phyloP scores from a whole-genome alignment of 2,888 invertebrate genomes.

The Heliconius ismenius region DNA sequence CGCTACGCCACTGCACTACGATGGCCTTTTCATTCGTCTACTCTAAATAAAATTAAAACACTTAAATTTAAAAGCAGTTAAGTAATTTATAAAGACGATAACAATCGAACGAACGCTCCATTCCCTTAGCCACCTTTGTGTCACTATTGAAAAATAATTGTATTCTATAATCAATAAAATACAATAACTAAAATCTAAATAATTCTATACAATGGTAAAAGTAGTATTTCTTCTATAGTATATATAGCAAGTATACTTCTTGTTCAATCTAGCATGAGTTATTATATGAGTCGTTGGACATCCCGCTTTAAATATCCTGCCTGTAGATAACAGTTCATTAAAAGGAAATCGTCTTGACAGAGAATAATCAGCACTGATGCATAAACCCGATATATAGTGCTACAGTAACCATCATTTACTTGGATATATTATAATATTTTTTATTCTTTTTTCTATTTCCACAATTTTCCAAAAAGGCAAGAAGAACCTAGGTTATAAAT shows the following conservation, averaged over 20 bases:
- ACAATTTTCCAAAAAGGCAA: too few relatives aligned
- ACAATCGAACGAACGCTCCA: not conserved
- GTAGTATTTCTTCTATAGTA: not conserved
- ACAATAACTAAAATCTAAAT: conserved; percentile 14
- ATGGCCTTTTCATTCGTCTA: not conserved
- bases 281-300: conserved; percentile 21
- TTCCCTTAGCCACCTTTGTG: not conserved
- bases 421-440: not conserved
- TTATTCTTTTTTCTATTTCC: too few relatives aligned
- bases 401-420: not conserved
- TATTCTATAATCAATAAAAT: not conserved
- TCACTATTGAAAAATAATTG: not conserved
- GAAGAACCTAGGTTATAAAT: too few relatives aligned
- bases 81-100: not conserved
- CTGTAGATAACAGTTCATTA: conserved; percentile 44
- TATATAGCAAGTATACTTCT: not conserved
- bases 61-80: too few relatives aligned
- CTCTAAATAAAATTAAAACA: conserved; percentile 1
- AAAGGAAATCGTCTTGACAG: conserved; percentile 42
- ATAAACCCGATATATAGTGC: conserved; percentile 34
- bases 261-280: conserved; percentile 18
- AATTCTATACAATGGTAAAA: not conserved
- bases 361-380: conserved; percentile 43
- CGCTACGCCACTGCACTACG: not conserved
- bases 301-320: conserved; percentile 31